Evolutionary conservation across 2,797 vertebrate genomes (phyloP), one percentile per base, ranked within the genome.

Genomic region (Oreochromis mossambicus): DNA sequence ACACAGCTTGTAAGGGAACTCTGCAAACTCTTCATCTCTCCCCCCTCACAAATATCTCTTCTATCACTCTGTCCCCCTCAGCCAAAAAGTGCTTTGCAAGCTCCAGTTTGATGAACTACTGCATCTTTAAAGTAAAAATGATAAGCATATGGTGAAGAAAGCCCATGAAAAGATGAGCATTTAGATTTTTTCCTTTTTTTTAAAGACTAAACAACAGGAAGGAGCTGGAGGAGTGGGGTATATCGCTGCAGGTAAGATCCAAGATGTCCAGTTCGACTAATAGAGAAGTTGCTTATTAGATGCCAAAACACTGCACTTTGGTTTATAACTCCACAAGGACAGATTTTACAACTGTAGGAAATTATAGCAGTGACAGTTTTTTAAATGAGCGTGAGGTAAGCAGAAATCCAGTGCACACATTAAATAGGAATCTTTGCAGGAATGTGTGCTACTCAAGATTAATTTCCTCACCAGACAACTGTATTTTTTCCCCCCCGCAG

Each of bases 1-100:
- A 97, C 97, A 98, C 96, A 98, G 98, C 97, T 97, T 97, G 97
- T 96, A 96, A 97, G 96, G 93, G 95, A 96, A 96, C 96, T 96
- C 97, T 83, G 95, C 96, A 97, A 97, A 97, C 96, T 96, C 96
- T 94, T 95, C 95, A 94, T 63, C 81, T 43, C 77, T 41, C 63
- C 32, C n/a, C 29, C 58, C 51, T 63, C 17, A 17, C 21, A 95
- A 96, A 96, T 96, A 96, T 95, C 94, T 95, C 95, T 92, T 41
- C 77, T 10, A 77, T 87, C 73, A 52, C 88, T 21, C 63, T 7
- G 55, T 68, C 68, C 95, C 94, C 94, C 38, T 68, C 8, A 5
- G 78, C 79, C 75, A 75, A n/a, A 77, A 79, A 34, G 51, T 11
- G 94, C 95, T 93, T 92, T 95, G 58, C 19, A n/a, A 80, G 21